Base-by-base conservation (phyloP, 2,888 invertebrate genomes). In the Melipona bicolor region DNA sequence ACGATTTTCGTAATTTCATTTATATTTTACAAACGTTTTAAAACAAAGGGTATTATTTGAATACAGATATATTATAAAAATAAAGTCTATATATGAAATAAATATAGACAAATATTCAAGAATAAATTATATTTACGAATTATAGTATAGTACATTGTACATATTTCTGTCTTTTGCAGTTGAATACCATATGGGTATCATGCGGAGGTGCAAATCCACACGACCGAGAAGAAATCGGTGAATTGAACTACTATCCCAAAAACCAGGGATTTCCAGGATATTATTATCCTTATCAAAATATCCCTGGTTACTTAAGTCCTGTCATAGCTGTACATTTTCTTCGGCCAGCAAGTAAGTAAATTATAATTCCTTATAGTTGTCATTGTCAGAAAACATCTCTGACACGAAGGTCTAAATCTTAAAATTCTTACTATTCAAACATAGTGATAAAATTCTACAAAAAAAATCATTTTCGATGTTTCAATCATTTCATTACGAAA, bases 171-270 rank as follows among this genome's bases (percentile, higher is more conserved):
- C 17, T 50, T 5, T 17, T 95, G 27, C 92, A 98, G 97, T 94
- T 97, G 85, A 97, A 97, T 93, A 98, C 97, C 92, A 96, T 99
- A 87, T 99, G 98, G 97, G 96, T 99, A 36, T 97, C 98, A 6
- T 99, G 99, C 94, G 96, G 97, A 91, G 99, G 99, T 65, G 98
- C 98, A 96, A 97, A 97, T 95, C 97, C 98, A 0, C 97, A 97
- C 1, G 99, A 99, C 95, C 95, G 96, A 77, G 99, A 99, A 95
- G 97, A 97, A 94, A 96, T 99, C 86, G 99, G 99, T 0, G 96
- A 97, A 15, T 95, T 99, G 87, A 95, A 96, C 83, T 99, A 98
- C 95, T 96, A 96, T 90, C 98, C 98, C 0, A 95, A 96, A 90
- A 96, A 96, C 89, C 96, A 96, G 88, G 98, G 98, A 67, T 98